Percentiles rank a stretch among this genome's conserved stretches.
phyloP scores from a whole-genome alignment of 2,113 vertebrate species.

The Apodemus sylvaticus region DNA sequence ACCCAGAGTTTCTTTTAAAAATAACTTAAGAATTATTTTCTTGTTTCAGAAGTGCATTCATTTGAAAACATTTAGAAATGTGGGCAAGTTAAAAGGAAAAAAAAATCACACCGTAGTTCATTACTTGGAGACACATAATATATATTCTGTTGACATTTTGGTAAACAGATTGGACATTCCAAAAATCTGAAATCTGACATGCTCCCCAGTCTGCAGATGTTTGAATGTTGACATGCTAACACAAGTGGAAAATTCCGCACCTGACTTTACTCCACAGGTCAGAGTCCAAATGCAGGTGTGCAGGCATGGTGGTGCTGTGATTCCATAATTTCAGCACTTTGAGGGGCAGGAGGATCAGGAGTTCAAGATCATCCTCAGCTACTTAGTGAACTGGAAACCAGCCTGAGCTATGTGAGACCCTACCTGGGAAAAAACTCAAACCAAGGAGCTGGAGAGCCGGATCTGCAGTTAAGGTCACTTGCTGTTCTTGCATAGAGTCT shows the following conservation, averaged over 20 bases:
- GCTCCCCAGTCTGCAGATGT: background rate
- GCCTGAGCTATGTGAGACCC: background rate
- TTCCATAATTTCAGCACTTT: background rate
- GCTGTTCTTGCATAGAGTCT: background rate
- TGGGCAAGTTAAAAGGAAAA: constrained; percentile 13
- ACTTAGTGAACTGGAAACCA: background rate
- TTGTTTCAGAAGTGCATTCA: background rate
- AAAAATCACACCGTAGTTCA: background rate
- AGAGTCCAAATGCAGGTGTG: background rate
- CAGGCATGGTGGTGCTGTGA: background rate
- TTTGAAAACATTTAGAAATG: constrained; percentile 31
- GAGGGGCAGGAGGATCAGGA: background rate
- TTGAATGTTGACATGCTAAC: background rate
- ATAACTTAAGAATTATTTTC: constrained; percentile 27
- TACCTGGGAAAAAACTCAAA: background rate
- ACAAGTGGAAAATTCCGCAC: background rate
- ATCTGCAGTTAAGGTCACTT: background rate
- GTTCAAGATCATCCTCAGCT: background rate
- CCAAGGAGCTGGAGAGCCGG: background rate
- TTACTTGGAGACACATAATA: background rate
- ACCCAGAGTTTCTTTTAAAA: background rate
- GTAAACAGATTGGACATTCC: background rate
- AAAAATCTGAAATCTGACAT: background rate
- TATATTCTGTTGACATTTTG: background rate
- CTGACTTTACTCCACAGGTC: background rate